phyloP scores from a whole-genome alignment of 1,140 invertebrate genomes.

The silkworm (Bombyx mori) region ASM3026992v2 NC_085128.1:6404001-6404500 shows the following conservation, averaged over 20 bases:
- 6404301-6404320: slow-evolving; percentile 20
- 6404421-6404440: no score
- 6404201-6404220: no score
- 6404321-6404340: slow-evolving; percentile 16
- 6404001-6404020: slow-evolving; percentile 36
- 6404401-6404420: background rate
- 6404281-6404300: slow-evolving; percentile 24
- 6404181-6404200: slow-evolving; percentile 10
- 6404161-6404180: slow-evolving; percentile 44
- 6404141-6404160: slow-evolving; percentile 36
- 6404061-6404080: slow-evolving; percentile 32
- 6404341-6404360: slow-evolving; percentile 13
- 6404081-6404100: slow-evolving; percentile 31
- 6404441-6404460: no score
- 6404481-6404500: no score
- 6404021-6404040: slow-evolving; percentile 39
- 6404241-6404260: slow-evolving; percentile 2
- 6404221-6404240: background rate
- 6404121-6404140: slow-evolving; percentile 38
- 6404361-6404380: slow-evolving; percentile 19
- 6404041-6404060: slow-evolving; percentile 24
- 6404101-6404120: slow-evolving; percentile 30
- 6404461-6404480: no score
- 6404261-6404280: slow-evolving; percentile 36
- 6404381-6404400: slow-evolving; percentile 3